Conservation (phyloP, 1,140 invertebrate genomes). For the Aphelenchoides avenae region DNA sequence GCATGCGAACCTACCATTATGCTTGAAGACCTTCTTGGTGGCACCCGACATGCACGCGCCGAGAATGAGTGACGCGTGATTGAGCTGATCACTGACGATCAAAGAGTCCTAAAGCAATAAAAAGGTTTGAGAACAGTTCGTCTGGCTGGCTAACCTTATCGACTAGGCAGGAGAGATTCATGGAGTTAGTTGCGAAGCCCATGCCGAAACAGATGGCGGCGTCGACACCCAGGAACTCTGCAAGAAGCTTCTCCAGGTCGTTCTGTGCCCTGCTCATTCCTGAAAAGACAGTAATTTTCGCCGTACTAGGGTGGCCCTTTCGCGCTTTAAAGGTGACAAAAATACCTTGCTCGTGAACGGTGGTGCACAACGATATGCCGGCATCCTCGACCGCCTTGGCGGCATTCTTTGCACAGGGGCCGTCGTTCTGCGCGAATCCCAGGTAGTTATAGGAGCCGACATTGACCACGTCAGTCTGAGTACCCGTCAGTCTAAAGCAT, state of each 20-base stretch:
- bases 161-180: conserved; percentile 82
- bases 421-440: conserved; percentile 64
- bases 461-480: conserved; percentile 62
- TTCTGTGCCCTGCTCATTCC: conserved; percentile 72
- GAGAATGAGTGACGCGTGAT: conserved; percentile 91
- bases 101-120: conserved; percentile 48
- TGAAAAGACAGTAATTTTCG: conserved; percentile 51
- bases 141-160: conserved; percentile 63
- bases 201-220: conserved; percentile 91
- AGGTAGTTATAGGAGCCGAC: conserved; percentile 66
- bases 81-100: conserved; percentile 89
- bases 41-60: conserved; percentile 83
- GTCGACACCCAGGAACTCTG: conserved; percentile 85
- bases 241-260: conserved; percentile 78
- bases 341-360: conserved; percentile 60
- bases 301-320: too few species aligned
- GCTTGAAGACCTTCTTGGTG: conserved; percentile 79
- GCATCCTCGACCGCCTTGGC: conserved; percentile 58
- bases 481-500: conserved; percentile 57
- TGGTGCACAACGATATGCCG: conserved; percentile 60
- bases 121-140: too few species aligned
- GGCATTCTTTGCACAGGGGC: conserved; percentile 61
- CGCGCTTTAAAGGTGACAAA: conserved; percentile 6
- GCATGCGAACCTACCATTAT: conserved; percentile 64
- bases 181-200: conserved; percentile 95